Evolutionary conservation across 2,888 invertebrate species (phyloP), one percentile per base, ranked within the genome.

Genomic region (Drosophila anceps): DNA sequence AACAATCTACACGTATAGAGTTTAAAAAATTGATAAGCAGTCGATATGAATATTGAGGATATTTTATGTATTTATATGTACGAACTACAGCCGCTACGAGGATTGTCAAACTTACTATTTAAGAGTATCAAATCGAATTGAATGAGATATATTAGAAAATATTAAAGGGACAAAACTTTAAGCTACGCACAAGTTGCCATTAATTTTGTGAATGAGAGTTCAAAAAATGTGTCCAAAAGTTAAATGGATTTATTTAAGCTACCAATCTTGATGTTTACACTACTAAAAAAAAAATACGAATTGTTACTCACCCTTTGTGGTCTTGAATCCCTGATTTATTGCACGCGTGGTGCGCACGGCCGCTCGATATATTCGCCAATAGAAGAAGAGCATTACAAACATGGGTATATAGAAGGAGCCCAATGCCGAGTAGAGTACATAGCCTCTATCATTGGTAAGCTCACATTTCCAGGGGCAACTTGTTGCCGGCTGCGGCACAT

Each of bases 331-430:
- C 92, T 97, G 97, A 93, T 98, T 98, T 91, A 98, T 98, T 69
- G 98, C 98, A 85, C 96, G 95, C n/a, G 98, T 98, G 29, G 98
- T 98, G 81, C 97, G 95, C 15, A 97, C 96, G 33, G 99, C 99
- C 6, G 98, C 98, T 81, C 97, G 95, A 94, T 98, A 99, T 87
- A 99, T 99, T 85, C 98, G 95, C 97, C 98, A 98, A 93, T 99
- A 99, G 94, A 99, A 98, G 95, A 98, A 98, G 88, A 98, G 94
- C 98, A 99, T 99, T 82, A 99, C 98, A 88, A 98, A 96, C 98
- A 98, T 98, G 44, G 99, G 99, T 90, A 98, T 96, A 94, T 98
- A 99, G 95, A 99, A 99, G 76, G 98, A 98, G n/a, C 99, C 99
- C 29, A 99, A 95, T 0, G 99, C 98, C 5, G 98, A 98, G 94